Conservation (phyloP, 1,140 invertebrate species). For the Drosophila persimilis region DNA sequence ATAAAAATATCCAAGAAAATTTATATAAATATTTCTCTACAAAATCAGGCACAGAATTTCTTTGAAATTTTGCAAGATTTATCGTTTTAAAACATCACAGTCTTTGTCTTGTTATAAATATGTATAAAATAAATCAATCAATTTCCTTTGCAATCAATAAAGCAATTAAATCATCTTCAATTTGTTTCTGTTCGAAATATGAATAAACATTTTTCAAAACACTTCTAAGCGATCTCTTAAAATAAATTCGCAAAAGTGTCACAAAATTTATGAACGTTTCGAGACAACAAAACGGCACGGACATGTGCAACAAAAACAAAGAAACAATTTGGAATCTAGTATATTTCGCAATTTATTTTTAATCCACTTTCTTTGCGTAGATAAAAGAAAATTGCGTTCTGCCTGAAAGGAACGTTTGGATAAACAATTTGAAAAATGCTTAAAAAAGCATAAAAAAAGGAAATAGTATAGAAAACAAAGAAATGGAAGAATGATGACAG, state of each 20-base stretch:
- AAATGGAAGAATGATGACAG: constrained; percentile 15
- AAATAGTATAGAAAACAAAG: constrained; percentile 13
- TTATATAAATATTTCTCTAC: too few relatives aligned
- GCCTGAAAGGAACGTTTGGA: constrained; percentile 34
- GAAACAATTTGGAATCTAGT: constrained; percentile 36
- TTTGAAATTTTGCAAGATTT: too few relatives aligned
- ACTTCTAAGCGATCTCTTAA: constrained; percentile 17
- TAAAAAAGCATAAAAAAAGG: constrained; percentile 62
- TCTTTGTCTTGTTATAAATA: too few relatives aligned
- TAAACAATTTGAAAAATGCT: constrained; percentile 52
- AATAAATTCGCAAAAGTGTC: constrained; percentile 45
- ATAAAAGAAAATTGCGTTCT: constrained; percentile 75
- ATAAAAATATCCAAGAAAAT: too few relatives aligned
- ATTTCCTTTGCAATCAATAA: background rate
- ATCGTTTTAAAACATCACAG: too few relatives aligned
- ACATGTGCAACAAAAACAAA: constrained; percentile 29
- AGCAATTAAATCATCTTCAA: too few relatives aligned
- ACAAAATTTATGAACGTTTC: constrained; percentile 29
- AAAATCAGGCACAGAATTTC: too few relatives aligned
- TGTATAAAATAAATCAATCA: too few relatives aligned
- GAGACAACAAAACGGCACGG: constrained; percentile 21
- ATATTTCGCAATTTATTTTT: constrained; percentile 60
- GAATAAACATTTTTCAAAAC: background rate
- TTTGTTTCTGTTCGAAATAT: too few relatives aligned
- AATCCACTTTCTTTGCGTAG: constrained; percentile 57